Evolutionary conservation across 2,888 invertebrate genomes (phyloP).

Genomic region (Hecatera dysodea): DNA sequence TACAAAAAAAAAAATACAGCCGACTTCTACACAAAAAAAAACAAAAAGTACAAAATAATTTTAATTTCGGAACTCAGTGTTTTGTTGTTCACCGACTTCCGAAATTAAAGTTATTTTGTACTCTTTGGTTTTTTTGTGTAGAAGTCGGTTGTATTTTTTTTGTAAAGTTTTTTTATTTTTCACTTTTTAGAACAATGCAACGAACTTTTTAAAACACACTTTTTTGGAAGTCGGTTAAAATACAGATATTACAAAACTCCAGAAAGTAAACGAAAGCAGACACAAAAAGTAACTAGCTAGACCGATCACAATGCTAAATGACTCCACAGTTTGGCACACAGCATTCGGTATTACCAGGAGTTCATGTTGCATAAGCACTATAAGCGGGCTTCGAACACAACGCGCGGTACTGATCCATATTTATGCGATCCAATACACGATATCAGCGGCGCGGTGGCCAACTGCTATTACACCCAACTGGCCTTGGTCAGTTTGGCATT

Average conservation of each 20-base stretch:
- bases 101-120: too few relatives aligned
- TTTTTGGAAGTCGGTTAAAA: too few relatives aligned
- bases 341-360: slow-evolving; percentile 47
- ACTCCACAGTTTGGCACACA: slow-evolving; percentile 18
- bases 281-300: neutral
- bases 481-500: neutral
- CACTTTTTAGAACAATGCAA: too few relatives aligned
- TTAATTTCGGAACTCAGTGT: too few relatives aligned
- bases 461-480: slow-evolving; percentile 11
- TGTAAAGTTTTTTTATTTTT: too few relatives aligned
- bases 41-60: too few relatives aligned
- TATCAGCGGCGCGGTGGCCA: slow-evolving; percentile 39
- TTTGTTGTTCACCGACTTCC: too few relatives aligned
- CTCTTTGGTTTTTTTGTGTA: too few relatives aligned
- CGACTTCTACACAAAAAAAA: too few relatives aligned
- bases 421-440: slow-evolving; percentile 69
- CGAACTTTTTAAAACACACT: too few relatives aligned
- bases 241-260: neutral
- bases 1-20: too few relatives aligned
- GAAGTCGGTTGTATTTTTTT: too few relatives aligned
- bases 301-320: slow-evolving; percentile 5
- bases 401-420: slow-evolving; percentile 59
- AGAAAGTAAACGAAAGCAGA: slow-evolving; percentile 3
- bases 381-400: slow-evolving; percentile 17
- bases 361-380: slow-evolving; percentile 33